phyloP scores from a whole-genome alignment of 1,140 invertebrate species.

The Berghia stephanieae region DNA sequence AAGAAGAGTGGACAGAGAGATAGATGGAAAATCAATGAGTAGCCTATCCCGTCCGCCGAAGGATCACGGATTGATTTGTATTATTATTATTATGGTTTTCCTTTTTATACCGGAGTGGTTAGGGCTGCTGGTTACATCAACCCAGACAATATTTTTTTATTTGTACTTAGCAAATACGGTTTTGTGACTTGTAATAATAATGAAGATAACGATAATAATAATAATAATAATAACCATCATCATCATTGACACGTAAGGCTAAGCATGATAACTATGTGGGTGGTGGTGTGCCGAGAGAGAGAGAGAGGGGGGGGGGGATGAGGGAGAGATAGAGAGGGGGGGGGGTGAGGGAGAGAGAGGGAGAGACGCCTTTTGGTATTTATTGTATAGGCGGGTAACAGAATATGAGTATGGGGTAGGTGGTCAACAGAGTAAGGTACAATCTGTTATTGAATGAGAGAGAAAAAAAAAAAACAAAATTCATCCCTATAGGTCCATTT shows the following conservation, averaged over 20 bases:
- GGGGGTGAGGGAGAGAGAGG: background rate
- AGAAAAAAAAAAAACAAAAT: background rate
- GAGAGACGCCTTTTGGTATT: background rate
- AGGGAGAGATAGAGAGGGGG: background rate
- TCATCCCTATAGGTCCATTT: too few species aligned
- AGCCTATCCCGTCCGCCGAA: too few species aligned
- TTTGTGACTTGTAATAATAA: background rate
- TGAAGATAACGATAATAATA: too few species aligned
- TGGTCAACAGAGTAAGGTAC: background rate
- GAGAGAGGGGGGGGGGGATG: background rate
- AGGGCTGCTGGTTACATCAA: background rate
- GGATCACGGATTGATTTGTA: too few species aligned
- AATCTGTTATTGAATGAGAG: background rate
- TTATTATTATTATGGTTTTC: too few species aligned
- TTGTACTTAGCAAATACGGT: background rate
- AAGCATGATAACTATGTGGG: too few species aligned
- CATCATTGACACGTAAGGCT: too few species aligned
- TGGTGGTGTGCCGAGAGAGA: background rate
- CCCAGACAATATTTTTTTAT: background rate
- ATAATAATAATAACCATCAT: too few species aligned
- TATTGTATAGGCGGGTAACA: background rate
- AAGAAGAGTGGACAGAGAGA: too few species aligned
- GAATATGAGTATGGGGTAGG: background rate
- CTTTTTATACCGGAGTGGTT: too few species aligned
- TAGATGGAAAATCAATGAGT: too few species aligned